Base-by-base conservation (phyloP, 2,113 vertebrate genomes). In the Glaucomys volans region DNA sequence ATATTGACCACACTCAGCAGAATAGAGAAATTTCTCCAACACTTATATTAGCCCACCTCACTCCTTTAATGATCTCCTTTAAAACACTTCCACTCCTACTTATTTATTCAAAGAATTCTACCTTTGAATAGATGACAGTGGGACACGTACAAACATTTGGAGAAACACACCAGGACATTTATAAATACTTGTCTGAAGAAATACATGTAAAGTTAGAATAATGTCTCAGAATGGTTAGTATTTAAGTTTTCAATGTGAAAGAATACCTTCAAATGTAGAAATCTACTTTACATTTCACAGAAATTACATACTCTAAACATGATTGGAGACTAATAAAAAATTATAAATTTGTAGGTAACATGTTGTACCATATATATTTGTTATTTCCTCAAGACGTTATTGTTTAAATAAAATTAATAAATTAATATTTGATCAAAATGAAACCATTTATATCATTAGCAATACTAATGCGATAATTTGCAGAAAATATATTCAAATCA, bases 401-500 rank as follows among this genome's bases (percentile, higher is more conserved):
- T 67, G 82, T 54, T 72, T 94, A 84, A 83, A 42, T 79, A 80
- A 87, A 97, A 94, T 28, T 22, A 30, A 32, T 64, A 9, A 44
- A 75, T 47, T 69, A 59, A 0, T 47, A 71, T 64, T 88, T 26
- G 8, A 59, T 17, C 12, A 95, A 89, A 81, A 50, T 52, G 1
- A 54, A 91, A 44, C 14, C 0, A 5, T 69, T 67, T 59, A 0
- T 66, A 18, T 92, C 14, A 69, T 47, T 50, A 71, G 11, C 32
- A 77, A 69, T 8, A 77, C 52, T 74, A 75, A 67, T 42, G 5
- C 3, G 74, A 76, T 52, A 85, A 28, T 86, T 86, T 90, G 32
- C 22, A 76, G 24, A 62, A 4, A 50, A 91, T 72, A 5, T 37
- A 91, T 77, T 2, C 28, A 90, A 83, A 30, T 83, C 5, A 79